These are phyloP conservation scores for Ictalurus furcatus DNA, from an alignment of 2,113 vertebrate species.

Conservation along the genomic window DNA sequence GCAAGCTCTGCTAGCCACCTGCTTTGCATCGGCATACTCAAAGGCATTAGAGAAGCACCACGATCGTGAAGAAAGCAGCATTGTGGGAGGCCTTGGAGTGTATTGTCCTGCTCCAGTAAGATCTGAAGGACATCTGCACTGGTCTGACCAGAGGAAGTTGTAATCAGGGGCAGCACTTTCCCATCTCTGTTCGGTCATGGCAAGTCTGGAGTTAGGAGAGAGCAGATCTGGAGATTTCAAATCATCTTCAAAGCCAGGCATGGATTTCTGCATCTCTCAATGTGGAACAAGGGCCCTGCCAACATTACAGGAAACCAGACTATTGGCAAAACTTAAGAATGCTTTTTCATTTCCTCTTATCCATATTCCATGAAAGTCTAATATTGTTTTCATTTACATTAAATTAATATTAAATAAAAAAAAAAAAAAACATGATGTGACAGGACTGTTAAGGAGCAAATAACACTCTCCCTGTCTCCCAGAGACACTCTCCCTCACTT, in stretches of 20 bases:
- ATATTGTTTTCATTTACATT: constrained; percentile 73
- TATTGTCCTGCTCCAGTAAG: constrained; percentile 72
- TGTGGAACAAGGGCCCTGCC: neutral
- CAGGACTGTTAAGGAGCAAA: constrained; percentile 71
- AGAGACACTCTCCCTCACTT: constrained; percentile 65
- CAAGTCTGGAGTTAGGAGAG: constrained; percentile 36
- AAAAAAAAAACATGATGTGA: constrained; percentile 61
- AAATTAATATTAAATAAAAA: constrained; percentile 68
- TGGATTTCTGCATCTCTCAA: neutral
- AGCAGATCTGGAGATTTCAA: neutral
- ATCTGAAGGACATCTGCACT: constrained; percentile 75
- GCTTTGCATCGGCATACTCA: constrained; percentile 70
- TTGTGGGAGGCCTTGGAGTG: constrained; percentile 75
- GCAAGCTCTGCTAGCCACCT: constrained; percentile 69
- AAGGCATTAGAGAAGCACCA: constrained; percentile 75
- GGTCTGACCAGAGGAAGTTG: constrained; percentile 75
- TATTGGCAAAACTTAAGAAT: constrained; percentile 45
- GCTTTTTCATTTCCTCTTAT: neutral
- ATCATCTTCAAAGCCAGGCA: constrained; percentile 20
- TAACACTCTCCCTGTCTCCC: constrained; percentile 38
- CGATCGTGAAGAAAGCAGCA: constrained; percentile 69
- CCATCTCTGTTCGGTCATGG: constrained; percentile 31
- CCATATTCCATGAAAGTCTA: constrained; percentile 12
- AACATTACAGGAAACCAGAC: constrained; percentile 38
- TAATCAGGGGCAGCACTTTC: constrained; percentile 63